Conservation (phyloP, 2,797 vertebrate genomes). For the Hozukius guyotensis region DNA sequence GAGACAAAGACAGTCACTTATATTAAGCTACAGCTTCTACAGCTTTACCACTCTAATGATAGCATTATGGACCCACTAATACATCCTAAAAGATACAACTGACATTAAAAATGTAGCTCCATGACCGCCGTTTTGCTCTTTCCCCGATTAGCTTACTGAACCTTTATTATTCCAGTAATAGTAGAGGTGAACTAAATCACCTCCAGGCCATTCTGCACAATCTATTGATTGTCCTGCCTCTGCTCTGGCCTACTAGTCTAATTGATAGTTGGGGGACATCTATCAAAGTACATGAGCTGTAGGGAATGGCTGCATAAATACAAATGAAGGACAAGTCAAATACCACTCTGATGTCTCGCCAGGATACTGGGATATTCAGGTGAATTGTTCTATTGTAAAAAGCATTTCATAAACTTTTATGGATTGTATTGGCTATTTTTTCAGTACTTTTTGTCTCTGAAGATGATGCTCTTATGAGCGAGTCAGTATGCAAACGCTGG, state of each 20-base stretch:
- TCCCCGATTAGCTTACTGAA: neutral
- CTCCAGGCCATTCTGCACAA: slow-evolving; percentile 8
- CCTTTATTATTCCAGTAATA: slow-evolving; percentile 17
- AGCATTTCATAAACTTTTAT: neutral
- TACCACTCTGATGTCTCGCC: neutral
- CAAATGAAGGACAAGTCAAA: neutral
- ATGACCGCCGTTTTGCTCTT: neutral
- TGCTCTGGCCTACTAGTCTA: slow-evolving; percentile 30
- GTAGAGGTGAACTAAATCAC: slow-evolving; percentile 11
- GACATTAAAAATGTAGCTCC: neutral
- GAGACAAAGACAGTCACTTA: slow-evolving; percentile 34
- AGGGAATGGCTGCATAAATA: neutral
- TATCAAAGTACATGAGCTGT: neutral
- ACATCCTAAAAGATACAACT: neutral
- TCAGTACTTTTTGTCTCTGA: neutral
- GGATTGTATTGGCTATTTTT: neutral
- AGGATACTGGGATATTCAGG: neutral
- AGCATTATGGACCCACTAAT: neutral
- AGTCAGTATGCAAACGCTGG: no score
- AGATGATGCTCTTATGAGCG: neutral
- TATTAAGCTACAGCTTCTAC: neutral
- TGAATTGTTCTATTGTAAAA: neutral
- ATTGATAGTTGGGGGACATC: slow-evolving; percentile 22
- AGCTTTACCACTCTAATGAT: neutral
- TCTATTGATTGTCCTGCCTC: slow-evolving; percentile 31